These are phyloP conservation scores for Aleiodes sp. DNA, from an alignment of 1,140 invertebrate species.

Conservation along the genomic window DNA sequence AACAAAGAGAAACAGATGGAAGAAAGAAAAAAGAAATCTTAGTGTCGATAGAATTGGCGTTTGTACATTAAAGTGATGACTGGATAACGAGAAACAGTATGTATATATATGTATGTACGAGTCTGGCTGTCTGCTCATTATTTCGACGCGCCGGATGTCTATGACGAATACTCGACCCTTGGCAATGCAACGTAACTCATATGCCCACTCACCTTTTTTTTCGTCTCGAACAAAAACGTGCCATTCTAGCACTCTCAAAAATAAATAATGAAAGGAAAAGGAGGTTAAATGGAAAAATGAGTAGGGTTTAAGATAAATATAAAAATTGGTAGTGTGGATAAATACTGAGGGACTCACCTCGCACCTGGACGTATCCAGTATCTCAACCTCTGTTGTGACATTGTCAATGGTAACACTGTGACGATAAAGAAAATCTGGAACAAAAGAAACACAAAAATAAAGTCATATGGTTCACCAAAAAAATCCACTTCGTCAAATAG, in stretches of 20 bases:
- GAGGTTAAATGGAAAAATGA: background rate
- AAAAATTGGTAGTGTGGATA: constrained; percentile 1
- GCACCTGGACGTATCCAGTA: constrained; percentile 83
- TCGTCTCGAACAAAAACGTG: background rate
- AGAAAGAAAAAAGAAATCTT: background rate
- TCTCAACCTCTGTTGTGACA: constrained; percentile 81
- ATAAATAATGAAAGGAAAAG: background rate
- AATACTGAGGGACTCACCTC: constrained; percentile 71
- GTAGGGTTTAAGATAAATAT: background rate
- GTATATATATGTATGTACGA: constrained; percentile 26
- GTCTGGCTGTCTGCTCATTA: constrained; percentile 38
- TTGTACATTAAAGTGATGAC: constrained; percentile 13
- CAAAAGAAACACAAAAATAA: constrained; percentile 35
- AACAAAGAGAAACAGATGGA: background rate
- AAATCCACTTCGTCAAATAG: background rate
- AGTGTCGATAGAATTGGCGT: background rate
- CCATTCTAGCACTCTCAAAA: background rate
- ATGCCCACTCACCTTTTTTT: constrained; percentile 25
- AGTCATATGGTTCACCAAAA: background rate
- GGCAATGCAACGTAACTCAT: constrained; percentile 30
- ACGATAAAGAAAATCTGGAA: constrained; percentile 83
- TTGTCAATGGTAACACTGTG: constrained; percentile 82
- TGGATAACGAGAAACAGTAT: constrained; percentile 28
- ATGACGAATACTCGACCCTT: constrained; percentile 34
- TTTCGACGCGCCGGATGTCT: constrained; percentile 33